Percentiles rank a stretch among this genome's conserved stretches.
These are phyloP conservation scores for Nansenia antarctica DNA, from an alignment of 2,113 vertebrate genomes.

Conservation along the genomic window DNA sequence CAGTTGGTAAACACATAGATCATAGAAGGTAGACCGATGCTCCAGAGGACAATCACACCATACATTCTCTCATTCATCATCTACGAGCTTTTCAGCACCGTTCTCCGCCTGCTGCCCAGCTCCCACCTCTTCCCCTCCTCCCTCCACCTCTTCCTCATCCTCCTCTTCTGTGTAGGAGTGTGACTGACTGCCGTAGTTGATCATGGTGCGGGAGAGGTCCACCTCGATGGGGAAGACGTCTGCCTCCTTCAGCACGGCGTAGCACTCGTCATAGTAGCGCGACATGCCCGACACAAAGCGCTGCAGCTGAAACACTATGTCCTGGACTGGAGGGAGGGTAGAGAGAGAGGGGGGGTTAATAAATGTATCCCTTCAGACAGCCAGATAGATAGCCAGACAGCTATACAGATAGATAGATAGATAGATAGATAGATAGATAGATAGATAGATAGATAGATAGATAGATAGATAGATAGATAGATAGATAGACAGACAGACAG, in stretches of 20 bases:
- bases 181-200: constrained; percentile 87
- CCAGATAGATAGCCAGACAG: neutral
- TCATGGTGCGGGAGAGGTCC: constrained; percentile 92
- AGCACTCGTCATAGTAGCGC: constrained; percentile 94
- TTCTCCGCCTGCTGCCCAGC: constrained; percentile 57
- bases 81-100: constrained; percentile 84
- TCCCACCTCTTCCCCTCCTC: constrained; percentile 43
- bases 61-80: constrained; percentile 74
- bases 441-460: neutral
- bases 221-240: constrained; percentile 99
- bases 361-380: neutral
- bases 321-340: constrained; percentile 81
- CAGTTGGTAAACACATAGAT: constrained; percentile 5
- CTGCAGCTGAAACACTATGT: constrained; percentile 99
- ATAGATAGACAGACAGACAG: no score
- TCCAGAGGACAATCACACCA: neutral
- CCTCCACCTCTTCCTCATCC: constrained; percentile 74
- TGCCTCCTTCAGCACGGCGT: constrained; percentile 86
- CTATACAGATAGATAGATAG: no score
- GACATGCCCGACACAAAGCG: constrained; percentile 97
- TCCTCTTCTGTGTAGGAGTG: constrained; percentile 78
- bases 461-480: neutral
- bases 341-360: neutral
- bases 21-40: neutral
- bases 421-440: neutral